These are phyloP conservation scores for Ormyrus labotus DNA, from an alignment of 2,888 invertebrate species.

Conservation along the genomic window DNA sequence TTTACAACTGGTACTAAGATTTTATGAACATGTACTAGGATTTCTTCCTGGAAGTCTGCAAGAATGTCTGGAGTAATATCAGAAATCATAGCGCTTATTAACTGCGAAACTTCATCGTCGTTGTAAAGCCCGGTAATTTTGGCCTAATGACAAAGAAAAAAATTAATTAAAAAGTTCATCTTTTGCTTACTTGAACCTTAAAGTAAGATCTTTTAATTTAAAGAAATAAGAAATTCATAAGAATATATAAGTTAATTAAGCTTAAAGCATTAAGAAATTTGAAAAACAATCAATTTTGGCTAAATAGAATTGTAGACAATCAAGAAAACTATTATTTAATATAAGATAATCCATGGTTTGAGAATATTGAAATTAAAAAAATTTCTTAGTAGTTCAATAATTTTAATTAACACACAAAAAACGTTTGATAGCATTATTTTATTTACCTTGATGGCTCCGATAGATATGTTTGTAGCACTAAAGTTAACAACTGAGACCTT, in stretches of 20 bases:
- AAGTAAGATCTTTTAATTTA: no score
- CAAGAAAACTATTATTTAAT: no score
- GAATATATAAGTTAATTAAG: no score
- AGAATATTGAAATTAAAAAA: no score
- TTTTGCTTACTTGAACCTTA: no score
- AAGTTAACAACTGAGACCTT: slow-evolving; percentile 4
- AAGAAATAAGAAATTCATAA: no score
- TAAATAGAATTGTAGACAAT: no score
- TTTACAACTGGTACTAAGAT: slow-evolving; percentile 37
- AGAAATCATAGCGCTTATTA: slow-evolving; percentile 60
- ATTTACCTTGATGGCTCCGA: slow-evolving; percentile 32
- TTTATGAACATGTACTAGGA: slow-evolving; percentile 39
- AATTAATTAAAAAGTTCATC: neutral
- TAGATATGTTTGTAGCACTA: neutral
- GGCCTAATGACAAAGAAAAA: slow-evolving; percentile 39
- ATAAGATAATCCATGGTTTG: no score
- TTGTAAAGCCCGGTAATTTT: slow-evolving; percentile 62
- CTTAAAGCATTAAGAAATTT: no score
- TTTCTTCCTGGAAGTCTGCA: slow-evolving; percentile 58
- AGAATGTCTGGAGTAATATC: slow-evolving; percentile 60
- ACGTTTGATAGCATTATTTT: neutral
- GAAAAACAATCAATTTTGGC: no score
- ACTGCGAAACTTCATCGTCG: slow-evolving; percentile 60
- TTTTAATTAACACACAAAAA: neutral
- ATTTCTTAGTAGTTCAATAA: no score